Evolutionary conservation across 2,888 invertebrate species (phyloP).

Genomic region (Pollenia labialis): DNA sequence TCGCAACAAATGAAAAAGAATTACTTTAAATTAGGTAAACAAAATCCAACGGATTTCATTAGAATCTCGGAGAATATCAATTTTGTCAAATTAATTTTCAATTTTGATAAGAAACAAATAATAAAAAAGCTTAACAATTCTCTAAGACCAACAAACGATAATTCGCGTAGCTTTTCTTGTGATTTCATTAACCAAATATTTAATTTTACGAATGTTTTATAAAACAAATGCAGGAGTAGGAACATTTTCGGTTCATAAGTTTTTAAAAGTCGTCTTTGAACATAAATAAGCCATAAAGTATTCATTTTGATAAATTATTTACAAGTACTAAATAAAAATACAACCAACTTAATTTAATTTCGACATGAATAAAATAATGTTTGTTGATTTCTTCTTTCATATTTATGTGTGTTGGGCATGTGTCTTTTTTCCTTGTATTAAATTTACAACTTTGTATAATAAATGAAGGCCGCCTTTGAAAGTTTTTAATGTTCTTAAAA

Average conservation of each 20-base stretch:
- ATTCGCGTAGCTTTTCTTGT: not conserved
- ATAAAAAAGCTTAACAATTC: not conserved
- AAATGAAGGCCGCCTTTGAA: constrained; percentile 47
- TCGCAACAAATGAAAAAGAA: not conserved
- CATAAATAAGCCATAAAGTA: too few relatives aligned
- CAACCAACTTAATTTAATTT: not conserved
- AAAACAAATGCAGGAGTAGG: too few relatives aligned
- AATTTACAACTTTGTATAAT: constrained; percentile 12
- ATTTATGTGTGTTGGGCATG: not conserved
- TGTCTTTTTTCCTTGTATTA: not conserved
- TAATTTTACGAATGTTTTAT: too few relatives aligned
- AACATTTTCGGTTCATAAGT: too few relatives aligned
- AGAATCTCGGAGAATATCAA: not conserved
- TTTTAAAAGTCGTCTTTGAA: too few relatives aligned
- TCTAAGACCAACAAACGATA: not conserved
- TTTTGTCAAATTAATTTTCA: constrained; percentile 1
- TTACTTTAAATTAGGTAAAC: constrained; percentile 33
- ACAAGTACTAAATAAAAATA: too few relatives aligned
- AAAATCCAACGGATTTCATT: constrained; percentile 6
- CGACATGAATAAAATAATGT: constrained; percentile 2
- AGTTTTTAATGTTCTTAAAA: constrained; percentile 43
- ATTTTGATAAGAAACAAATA: not conserved
- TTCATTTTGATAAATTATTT: too few relatives aligned
- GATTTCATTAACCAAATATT: too few relatives aligned
- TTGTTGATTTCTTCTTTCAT: not conserved